Evolutionary conservation across 2,888 invertebrate species (phyloP).

Genomic region (Dichetophora obliterata): DNA sequence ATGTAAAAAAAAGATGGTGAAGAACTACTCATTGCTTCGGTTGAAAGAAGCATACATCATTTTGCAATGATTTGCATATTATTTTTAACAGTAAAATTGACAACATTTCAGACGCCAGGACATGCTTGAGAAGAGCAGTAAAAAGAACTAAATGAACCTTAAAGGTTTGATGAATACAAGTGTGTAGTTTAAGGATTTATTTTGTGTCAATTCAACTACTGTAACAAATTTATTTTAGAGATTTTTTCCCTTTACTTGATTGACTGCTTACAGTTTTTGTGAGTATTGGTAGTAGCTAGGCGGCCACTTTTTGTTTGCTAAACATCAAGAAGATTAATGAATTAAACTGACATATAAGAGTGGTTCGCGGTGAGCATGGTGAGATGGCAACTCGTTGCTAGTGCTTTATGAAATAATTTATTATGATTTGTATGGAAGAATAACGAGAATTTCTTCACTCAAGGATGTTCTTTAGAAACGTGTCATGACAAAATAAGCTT

Average conservation of each 20-base stretch:
- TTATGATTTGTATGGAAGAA: too few species aligned
- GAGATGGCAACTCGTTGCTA: neutral
- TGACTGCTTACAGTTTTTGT: neutral
- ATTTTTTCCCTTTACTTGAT: neutral
- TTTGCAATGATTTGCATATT: slow-evolving; percentile 17
- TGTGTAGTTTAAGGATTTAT: neutral
- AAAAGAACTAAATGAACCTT: neutral
- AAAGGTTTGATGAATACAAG: neutral
- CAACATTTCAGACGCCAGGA: neutral
- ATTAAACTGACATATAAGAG: neutral
- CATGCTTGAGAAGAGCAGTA: neutral
- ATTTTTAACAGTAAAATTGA: neutral
- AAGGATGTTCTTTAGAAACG: too few species aligned
- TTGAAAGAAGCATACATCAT: neutral
- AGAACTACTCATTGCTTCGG: neutral
- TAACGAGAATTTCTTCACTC: too few species aligned
- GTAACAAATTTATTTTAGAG: neutral
- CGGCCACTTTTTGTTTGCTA: neutral
- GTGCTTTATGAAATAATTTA: too few species aligned
- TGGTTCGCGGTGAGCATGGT: neutral
- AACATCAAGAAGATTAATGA: neutral
- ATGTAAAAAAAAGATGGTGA: neutral
- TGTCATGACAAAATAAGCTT: too few species aligned
- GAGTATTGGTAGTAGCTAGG: neutral
- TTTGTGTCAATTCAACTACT: neutral